Evolutionary conservation across 2,797 vertebrate genomes (phyloP).

Genomic region (Lagodon rhomboides): DNA sequence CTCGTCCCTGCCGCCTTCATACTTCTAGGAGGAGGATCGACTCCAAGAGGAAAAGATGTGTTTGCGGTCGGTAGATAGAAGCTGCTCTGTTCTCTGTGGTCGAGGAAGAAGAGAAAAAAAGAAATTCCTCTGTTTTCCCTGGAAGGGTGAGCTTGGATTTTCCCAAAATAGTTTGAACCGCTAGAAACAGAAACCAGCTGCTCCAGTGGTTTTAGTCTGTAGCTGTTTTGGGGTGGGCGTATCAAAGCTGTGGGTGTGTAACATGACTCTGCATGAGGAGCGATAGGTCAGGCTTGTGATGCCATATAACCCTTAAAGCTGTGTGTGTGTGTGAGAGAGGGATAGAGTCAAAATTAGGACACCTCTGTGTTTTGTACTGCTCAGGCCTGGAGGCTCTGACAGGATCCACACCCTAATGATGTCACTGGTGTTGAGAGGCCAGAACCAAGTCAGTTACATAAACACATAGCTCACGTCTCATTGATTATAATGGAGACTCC

Average conservation of each 20-base stretch:
- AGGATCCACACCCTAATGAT: slow-evolving; percentile 61
- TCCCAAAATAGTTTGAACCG: slow-evolving; percentile 75
- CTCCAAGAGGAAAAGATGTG: slow-evolving; percentile 42
- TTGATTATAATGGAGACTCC: not conserved
- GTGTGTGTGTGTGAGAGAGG: slow-evolving; percentile 1
- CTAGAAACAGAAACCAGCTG: slow-evolving; percentile 79
- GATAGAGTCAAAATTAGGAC: slow-evolving; percentile 33
- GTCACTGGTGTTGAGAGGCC: slow-evolving; percentile 35
- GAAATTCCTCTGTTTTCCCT: slow-evolving; percentile 25
- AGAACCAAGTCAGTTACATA: slow-evolving; percentile 17
- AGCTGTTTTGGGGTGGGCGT: slow-evolving; percentile 55
- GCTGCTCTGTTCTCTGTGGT: slow-evolving; percentile 48
- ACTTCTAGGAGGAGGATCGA: slow-evolving; percentile 10
- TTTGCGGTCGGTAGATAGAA: slow-evolving; percentile 56
- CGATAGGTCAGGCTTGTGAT: slow-evolving; percentile 57
- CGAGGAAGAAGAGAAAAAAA: not conserved
- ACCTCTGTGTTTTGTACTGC: slow-evolving; percentile 22
- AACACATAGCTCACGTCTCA: slow-evolving; percentile 36
- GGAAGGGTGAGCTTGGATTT: slow-evolving; percentile 50
- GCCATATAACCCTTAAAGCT: slow-evolving; percentile 35
- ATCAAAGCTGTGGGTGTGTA: slow-evolving; percentile 75
- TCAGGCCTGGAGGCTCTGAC: slow-evolving; percentile 27
- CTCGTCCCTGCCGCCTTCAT: slow-evolving; percentile 5
- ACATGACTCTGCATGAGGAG: slow-evolving; percentile 71
- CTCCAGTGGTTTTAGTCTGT: slow-evolving; percentile 66